Evolutionary conservation across 2,888 invertebrate genomes (phyloP), one percentile per base, ranked within the genome.

Genomic region (Nymphalis urticae): DNA sequence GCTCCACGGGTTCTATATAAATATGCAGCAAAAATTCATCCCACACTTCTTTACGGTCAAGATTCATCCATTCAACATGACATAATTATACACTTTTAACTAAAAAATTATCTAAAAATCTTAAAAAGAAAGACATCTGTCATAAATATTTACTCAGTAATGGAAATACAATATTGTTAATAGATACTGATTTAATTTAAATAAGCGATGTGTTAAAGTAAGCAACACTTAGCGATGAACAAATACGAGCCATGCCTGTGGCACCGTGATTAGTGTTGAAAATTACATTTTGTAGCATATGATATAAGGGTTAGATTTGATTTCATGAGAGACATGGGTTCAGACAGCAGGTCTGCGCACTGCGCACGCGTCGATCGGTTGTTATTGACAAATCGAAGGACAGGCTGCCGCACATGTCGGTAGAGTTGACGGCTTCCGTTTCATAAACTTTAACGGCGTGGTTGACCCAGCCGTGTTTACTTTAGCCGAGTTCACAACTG

Each of bases 401-500:
- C 84, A 69, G 84, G 80, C 81, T 81, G 81, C 77, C 79, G 82
- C 89, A 88, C 86, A 89, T 89, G 90, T 85, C 85, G 58, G 58
- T 58, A 83, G 76, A 76, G 83, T 84, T 84, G 86, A 85, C 86
- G 80, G 90, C 91, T 91, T 91, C 92, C 92, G 92, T 92, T 92
- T 90, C 88, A 89, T 87, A 88, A 90, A 90, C 76, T 91, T 92
- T 92, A 90, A 92, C 83, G 85, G 85, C 87, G 89, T 83, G 91
- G 92, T 91, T 89, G 90, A 90, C 92, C 91, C 91, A 87, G 87
- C 91, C 90, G 87, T 92, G 92, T 92, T 92, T 91, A 85, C 83
- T 83, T 90, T 85, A 86, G 78, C 79, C 83, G 78, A 82, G 81
- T 84, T 84, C 83, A 89, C 89, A 90, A 90, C 86, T 85, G 85